Evolutionary conservation across 2,113 vertebrate genomes (phyloP), one percentile per base, ranked within the genome.

Genomic region (Edolisoma coerulescens): DNA sequence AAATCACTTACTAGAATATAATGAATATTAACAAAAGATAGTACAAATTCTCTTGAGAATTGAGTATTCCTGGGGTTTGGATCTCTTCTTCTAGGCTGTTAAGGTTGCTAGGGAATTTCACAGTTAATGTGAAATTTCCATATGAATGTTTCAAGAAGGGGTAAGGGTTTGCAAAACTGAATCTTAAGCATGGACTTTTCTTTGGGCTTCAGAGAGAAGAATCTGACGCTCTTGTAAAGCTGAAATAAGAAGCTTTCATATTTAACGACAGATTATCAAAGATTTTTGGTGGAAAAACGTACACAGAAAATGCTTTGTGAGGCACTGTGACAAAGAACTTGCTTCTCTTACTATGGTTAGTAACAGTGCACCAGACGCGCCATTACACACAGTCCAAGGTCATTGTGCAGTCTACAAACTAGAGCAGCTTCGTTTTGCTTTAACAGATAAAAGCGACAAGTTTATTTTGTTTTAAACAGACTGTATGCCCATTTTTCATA

Each of bases 21-120:
- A 91, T 88, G 27, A 93, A 75, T 96, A 91, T 90, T 81, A 94
- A 91, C 77, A 94, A 86, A 41, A 90, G 60, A 79, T 53, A 83
- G 64, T 45, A 88, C 10, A 84, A 81, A 94, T 75, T 90, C 69
- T 68, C 60, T 60, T 44, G 60, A 78, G 64, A 89, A 84, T 2
- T 63, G 16, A 75, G 37, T 81, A 70, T 70, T 90, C 76, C 79
- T 84, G 45, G 33, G 52, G 28, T 95, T 93, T 86, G 86, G 71
- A 95, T 89, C 47, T 80, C 91, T 91, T 91, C 74, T 89, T 91
- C 49, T 80, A 74, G n/a, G 54, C 67, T 81, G 67, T 27, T 83
- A 44, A 95, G 60, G 91, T 84, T 93, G 91, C 94, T 95, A 94
- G 41, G 93, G 81, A 92, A 95, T 92, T 89, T 87, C 79, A 85